Conservation (phyloP, 2,888 invertebrate species). For the Neoaliturus tenellus region DNA sequence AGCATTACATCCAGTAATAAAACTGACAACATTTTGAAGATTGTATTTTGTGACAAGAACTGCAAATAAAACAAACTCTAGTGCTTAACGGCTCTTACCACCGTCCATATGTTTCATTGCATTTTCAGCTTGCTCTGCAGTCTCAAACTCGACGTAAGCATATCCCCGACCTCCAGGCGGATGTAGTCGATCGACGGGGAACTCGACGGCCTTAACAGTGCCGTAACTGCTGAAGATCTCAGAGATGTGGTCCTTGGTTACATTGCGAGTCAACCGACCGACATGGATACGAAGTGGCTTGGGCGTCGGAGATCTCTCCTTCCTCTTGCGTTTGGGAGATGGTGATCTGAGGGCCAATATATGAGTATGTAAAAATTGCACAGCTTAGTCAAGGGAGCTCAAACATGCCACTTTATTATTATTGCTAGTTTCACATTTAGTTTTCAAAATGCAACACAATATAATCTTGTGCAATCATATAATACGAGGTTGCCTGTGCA, state of each 20-base stretch:
- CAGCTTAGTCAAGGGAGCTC: no score
- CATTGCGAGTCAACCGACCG: slow-evolving; percentile 94
- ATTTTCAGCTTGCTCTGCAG: slow-evolving; percentile 96
- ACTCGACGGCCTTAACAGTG: slow-evolving; percentile 91
- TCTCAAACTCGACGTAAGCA: slow-evolving; percentile 96
- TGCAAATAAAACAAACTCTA: no score
- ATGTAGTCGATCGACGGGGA: slow-evolving; percentile 92
- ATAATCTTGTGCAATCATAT: no score
- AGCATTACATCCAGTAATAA: no score
- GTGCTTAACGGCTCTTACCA: slow-evolving; percentile 75
- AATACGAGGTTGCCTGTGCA: no score
- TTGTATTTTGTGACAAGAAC: no score
- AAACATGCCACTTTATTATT: no score
- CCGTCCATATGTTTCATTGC: slow-evolving; percentile 99
- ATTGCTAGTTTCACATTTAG: no score
- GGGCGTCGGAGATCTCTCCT: slow-evolving; percentile 93
- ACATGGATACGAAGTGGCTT: slow-evolving; percentile 96
- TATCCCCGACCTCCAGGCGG: slow-evolving; percentile 93
- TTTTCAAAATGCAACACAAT: no score
- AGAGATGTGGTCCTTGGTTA: slow-evolving; percentile 91
- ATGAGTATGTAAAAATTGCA: no score
- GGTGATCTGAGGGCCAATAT: slow-evolving; percentile 72
- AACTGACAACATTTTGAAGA: no score
- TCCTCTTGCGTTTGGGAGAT: slow-evolving; percentile 80
- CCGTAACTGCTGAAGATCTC: slow-evolving; percentile 96